Evolutionary conservation across 2,888 invertebrate species (phyloP), one percentile per base, ranked within the genome.

Genomic region (Gandaritis pyraliata): DNA sequence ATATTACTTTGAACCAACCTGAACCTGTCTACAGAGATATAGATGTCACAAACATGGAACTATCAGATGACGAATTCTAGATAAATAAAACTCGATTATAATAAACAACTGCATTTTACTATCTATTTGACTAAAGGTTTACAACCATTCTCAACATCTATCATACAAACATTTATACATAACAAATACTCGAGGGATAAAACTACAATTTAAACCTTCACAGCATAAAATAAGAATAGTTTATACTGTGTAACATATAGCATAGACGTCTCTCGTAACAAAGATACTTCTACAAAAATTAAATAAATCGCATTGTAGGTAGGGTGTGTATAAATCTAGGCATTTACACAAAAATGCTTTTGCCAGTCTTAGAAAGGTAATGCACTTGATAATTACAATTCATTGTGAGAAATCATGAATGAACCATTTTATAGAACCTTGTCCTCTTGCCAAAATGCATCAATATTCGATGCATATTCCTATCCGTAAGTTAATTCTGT

Each of bases 51-150:
- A 58, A 54, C 41, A 55, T 45, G 48, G 62, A 55, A n/a, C 30
- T 56, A 10, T 53, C 64, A 13, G 64, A 64, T 57, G 64, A 59
- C 13, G 59, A 58, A 53, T 66, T 61, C 56, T 65, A 58, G 8
- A 52, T 48, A 71, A 83, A 81, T 83, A 76, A 86, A 86, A 86
- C 72, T 75, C 64, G n/a, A 47, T 64, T 64, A 73, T 75, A 76
- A 77, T 82, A 85, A 86, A 85, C 83, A 82, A 81, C 86, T 88
- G 85, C 90, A 88, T 85, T 43, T 89, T 83, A 80, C 86, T 89
- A 86, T 77, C 82, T 88, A 87, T 75, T 80, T 84, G 83, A 86
- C 83, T 81, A 74, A 78, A 75, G 76, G 77, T 77, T 71, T 70
- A 82, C 78, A 80, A 73, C 73, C 74, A 71, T 73, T 67, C 77